phyloP scores from a whole-genome alignment of 2,797 vertebrate species.

The Galaxias olidus region DNA sequence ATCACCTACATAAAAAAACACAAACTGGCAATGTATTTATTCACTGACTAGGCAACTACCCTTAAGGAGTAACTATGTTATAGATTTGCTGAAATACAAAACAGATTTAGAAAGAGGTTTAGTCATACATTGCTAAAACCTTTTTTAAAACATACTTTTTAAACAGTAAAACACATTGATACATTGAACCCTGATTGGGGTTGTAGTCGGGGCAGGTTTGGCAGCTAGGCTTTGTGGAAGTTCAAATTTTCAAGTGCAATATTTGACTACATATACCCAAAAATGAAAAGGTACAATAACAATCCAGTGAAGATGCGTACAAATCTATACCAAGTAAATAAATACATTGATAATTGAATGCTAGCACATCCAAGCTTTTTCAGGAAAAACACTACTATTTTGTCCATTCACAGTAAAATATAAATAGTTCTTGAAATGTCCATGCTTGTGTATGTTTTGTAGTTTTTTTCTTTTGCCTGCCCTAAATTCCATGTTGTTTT shows the following conservation, averaged over 20 bases:
- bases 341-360: constrained; percentile 47
- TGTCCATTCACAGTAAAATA: constrained; percentile 45
- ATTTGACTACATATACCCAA: constrained; percentile 35
- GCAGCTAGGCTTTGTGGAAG: constrained; percentile 46
- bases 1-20: not conserved
- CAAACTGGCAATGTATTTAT: no score
- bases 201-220: constrained; percentile 34
- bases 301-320: not conserved
- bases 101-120: constrained; percentile 33
- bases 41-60: not conserved
- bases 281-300: constrained; percentile 28
- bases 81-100: constrained; percentile 37
- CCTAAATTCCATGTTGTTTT: constrained; percentile 5
- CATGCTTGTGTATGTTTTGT: constrained; percentile 15
- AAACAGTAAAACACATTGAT: constrained; percentile 34
- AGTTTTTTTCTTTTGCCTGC: constrained; percentile 10
- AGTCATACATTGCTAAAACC: constrained; percentile 16
- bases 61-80: constrained; percentile 32
- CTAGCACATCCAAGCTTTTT: constrained; percentile 28
- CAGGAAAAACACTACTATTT: constrained; percentile 20
- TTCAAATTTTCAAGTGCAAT: constrained; percentile 37
- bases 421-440: constrained; percentile 5
- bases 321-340: constrained; percentile 35
- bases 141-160: constrained; percentile 15
- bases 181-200: constrained; percentile 34